phyloP scores from a whole-genome alignment of 2,888 invertebrate genomes.

The Nomada fabriciana region DNA sequence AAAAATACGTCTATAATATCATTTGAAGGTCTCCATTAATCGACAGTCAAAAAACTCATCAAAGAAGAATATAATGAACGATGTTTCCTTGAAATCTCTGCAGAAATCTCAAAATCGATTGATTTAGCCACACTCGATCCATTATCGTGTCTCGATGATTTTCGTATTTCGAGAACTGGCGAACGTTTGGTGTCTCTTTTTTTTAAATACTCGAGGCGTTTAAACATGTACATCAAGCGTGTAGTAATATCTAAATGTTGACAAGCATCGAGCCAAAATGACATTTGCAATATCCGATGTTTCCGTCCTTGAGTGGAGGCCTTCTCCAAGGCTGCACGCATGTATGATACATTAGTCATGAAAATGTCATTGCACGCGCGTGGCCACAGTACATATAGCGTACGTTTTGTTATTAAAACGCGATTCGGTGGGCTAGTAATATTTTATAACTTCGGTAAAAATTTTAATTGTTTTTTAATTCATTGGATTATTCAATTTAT shows the following conservation, averaged over 20 bases:
- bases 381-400: conserved; percentile 14
- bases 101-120: neutral
- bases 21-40: neutral
- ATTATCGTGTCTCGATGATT: neutral
- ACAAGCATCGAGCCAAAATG: conserved; percentile 53
- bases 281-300: conserved; percentile 66
- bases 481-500: too few species aligned
- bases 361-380: conserved; percentile 64
- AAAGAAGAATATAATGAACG: neutral
- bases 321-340: conserved; percentile 51
- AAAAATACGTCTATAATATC: too few species aligned
- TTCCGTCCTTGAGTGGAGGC: conserved; percentile 56
- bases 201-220: neutral
- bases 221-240: neutral
- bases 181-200: neutral
- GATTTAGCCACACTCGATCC: neutral
- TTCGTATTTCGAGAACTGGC: conserved; percentile 20
- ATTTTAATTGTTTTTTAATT: too few species aligned
- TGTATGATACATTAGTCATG: conserved; percentile 45
- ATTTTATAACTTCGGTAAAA: too few species aligned
- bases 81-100: neutral
- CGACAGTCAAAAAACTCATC: neutral
- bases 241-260: conserved; percentile 19
- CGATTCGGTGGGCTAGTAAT: neutral
- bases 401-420: conserved; percentile 22